Evolutionary conservation across 2,888 invertebrate genomes (phyloP), one percentile per base, ranked within the genome.

Genomic region (Leptinotarsa juncta): DNA sequence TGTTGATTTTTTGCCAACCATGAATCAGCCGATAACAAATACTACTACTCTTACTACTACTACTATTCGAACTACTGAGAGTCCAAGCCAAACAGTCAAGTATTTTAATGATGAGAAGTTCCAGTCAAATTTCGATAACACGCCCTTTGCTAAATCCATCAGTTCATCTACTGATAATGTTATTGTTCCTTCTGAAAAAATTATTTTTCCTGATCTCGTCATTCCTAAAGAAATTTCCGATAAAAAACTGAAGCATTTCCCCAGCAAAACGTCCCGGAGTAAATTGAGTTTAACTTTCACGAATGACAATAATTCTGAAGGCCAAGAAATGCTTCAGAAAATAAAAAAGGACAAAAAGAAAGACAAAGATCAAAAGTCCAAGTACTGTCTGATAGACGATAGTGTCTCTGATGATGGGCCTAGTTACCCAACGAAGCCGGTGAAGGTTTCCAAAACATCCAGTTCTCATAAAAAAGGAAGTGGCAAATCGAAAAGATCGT

Each of bases 321-420:
- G 75, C 1, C 72, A 70, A 20, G 80, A 81, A 26, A n/a, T 60
- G 20, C 20, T 62, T 3, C 71, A 74, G 23, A 80, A 80, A 75
- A 71, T 60, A 10, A 82, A 81, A 62, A 86, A 86, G 77, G 84
- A 86, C 26, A 87, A 87, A 72, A 89, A 87, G 69, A 86, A 86
- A 71, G 80, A 82, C 16, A 81, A 81, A 71, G 86, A 86, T n/a
- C 88, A 87, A 23, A 90, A 89, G 79, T 88, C 89, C 0, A 90
- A 90, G 79, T 90, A 90, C 81, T 89, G 88, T 67, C 82, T 90
- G 57, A 90, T 90, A 51, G 89, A 89, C 68, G 90, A 90, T 10
- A 87, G 88, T 70, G 84, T 86, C 2, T 86, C 86, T 12, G 89
- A 90, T 57, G 85, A 85, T 10, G 84, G 83, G 68, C 82, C 83